Conservation (phyloP, 1,140 invertebrate genomes). For the Bombyx mori region ASM3026992v2 NC_085110.1:919001-919500, state of each 20-base stretch:
- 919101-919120: no score
- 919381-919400: conserved; percentile 1
- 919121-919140: conserved; percentile 28
- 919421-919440: no score
- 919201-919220: conserved; percentile 20
- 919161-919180: conserved; percentile 29
- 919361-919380: conserved; percentile 6
- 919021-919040: no score
- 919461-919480: no score
- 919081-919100: no score
- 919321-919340: conserved; percentile 6
- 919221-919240: conserved; percentile 2
- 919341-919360: conserved; percentile 9
- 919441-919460: no score
- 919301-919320: neutral
- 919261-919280: neutral
- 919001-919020: no score
- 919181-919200: conserved; percentile 32
- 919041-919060: no score
- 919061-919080: no score
- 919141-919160: conserved; percentile 26
- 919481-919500: no score
- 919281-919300: neutral
- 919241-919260: neutral
- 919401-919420: no score